Conservation (phyloP, 2,888 invertebrate species). For the Ferrisia virgata region DNA sequence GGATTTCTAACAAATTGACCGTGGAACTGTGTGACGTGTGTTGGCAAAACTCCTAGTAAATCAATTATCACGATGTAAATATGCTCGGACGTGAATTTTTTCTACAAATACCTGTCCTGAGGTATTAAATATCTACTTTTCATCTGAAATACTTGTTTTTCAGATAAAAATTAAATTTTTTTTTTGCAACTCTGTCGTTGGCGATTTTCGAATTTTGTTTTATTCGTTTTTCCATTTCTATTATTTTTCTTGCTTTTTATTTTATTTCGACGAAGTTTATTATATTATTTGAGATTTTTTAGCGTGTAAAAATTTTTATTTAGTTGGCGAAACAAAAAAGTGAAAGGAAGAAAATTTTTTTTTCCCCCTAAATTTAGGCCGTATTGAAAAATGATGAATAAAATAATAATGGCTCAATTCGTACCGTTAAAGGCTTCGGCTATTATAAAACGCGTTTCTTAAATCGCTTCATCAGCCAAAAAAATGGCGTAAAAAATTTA, state of each 20-base stretch:
- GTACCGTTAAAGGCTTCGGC: not conserved
- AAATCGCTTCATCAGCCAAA: not conserved
- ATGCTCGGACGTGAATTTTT: not conserved
- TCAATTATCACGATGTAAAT: not conserved
- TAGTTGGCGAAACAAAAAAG: not conserved
- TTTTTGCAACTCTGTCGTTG: too few relatives aligned
- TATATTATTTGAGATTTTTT: not conserved
- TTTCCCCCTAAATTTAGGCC: not conserved
- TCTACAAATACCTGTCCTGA: not conserved
- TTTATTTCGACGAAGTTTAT: too few relatives aligned
- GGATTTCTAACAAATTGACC: not conserved
- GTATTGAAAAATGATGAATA: not conserved
- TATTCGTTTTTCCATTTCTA: too few relatives aligned
- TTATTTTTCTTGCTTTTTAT: too few relatives aligned
- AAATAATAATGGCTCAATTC: not conserved
- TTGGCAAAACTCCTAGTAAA: not conserved
- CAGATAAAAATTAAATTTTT: too few relatives aligned
- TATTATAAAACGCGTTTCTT: not conserved
- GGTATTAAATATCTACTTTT: too few relatives aligned
- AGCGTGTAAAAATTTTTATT: not conserved
- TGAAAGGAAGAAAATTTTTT: not conserved
- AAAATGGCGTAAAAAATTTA: not conserved
- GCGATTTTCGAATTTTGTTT: too few relatives aligned
- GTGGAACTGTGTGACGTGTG: not conserved
- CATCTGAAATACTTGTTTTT: too few relatives aligned